Conservation (phyloP, 1,140 invertebrate species). For the Drosophila kurseongensis region DNA sequence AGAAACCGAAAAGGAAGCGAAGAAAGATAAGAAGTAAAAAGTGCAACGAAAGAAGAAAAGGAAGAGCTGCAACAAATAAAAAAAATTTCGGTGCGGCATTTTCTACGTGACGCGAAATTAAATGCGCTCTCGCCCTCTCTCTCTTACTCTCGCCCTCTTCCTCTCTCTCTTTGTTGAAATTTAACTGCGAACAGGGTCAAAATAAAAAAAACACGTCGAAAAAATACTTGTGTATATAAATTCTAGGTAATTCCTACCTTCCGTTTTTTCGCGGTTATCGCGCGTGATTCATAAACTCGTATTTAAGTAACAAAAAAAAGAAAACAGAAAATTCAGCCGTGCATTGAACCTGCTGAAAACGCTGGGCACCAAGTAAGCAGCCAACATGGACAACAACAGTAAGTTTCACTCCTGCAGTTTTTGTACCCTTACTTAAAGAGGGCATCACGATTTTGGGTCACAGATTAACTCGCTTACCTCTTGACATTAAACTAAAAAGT, state of each 20-base stretch:
- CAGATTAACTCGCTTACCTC: too few species aligned
- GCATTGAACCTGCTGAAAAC: conserved; percentile 70
- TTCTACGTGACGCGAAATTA: conserved; percentile 75
- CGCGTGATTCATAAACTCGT: conserved; percentile 75
- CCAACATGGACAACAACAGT: conserved; percentile 38
- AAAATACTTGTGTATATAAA: conserved; percentile 51
- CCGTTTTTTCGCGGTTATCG: conserved; percentile 60
- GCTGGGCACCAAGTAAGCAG: conserved; percentile 43
- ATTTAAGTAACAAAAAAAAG: conserved; percentile 16
- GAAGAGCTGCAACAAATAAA: conserved; percentile 27
- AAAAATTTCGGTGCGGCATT: conserved; percentile 34
- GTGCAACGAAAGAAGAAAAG: conserved; percentile 26
- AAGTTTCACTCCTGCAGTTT: conserved; percentile 23
- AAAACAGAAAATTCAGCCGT: conserved; percentile 35
- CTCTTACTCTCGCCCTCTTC: background rate
- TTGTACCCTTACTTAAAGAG: background rate
- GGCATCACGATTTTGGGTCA: background rate
- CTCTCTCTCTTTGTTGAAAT: conserved; percentile 34
- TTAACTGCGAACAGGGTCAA: conserved; percentile 74
- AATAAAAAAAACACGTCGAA: conserved; percentile 59
- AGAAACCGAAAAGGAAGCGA: conserved; percentile 15
- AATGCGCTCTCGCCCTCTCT: conserved; percentile 49
- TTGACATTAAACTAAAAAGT: too few species aligned
- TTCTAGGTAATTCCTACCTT: conserved; percentile 64
- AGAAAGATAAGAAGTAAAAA: conserved; percentile 18